These are phyloP conservation scores for Notoglanidium macrostoma DNA, from an alignment of 2,797 vertebrate genomes.

Conservation along the genomic window DNA sequence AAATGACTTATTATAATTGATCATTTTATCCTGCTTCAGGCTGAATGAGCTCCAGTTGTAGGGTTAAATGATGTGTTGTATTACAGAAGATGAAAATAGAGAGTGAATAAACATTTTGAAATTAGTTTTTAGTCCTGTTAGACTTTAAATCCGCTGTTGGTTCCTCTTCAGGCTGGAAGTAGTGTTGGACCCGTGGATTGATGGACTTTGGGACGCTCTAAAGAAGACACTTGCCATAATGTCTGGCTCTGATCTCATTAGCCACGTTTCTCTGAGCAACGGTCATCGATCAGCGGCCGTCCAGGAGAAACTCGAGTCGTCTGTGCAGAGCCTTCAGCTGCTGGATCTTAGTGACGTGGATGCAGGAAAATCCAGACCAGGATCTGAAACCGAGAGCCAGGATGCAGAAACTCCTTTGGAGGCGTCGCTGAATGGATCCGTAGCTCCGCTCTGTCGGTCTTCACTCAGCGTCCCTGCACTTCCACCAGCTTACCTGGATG, in stretches of 20 bases:
- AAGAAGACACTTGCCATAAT: conserved; percentile 73
- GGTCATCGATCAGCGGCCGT: conserved; percentile 32
- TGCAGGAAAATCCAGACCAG: conserved; percentile 45
- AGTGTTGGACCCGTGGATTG: conserved; percentile 94
- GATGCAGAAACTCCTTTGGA: conserved; percentile 33
- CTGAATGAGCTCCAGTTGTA: background rate
- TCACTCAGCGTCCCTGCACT: conserved; percentile 83
- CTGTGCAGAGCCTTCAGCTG: conserved; percentile 70
- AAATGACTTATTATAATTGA: background rate
- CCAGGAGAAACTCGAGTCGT: conserved; percentile 15
- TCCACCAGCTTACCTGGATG: conserved; percentile 80
- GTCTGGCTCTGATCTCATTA: conserved; percentile 62
- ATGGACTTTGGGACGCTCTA: conserved; percentile 89
- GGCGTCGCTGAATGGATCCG: conserved; percentile 77
- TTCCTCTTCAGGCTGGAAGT: conserved; percentile 81
- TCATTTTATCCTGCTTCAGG: background rate
- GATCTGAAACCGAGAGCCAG: conserved; percentile 34
- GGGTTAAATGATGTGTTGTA: background rate
- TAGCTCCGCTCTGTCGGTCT: conserved; percentile 79
- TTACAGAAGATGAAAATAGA: background rate
- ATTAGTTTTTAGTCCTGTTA: background rate
- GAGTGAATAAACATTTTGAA: no score
- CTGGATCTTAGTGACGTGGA: conserved; percentile 73
- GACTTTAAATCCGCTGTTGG: background rate
- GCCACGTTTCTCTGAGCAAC: conserved; percentile 19